These are phyloP conservation scores for Cephalopterus ornatus DNA, from an alignment of 2,113 vertebrate species.

Conservation along the genomic window DNA sequence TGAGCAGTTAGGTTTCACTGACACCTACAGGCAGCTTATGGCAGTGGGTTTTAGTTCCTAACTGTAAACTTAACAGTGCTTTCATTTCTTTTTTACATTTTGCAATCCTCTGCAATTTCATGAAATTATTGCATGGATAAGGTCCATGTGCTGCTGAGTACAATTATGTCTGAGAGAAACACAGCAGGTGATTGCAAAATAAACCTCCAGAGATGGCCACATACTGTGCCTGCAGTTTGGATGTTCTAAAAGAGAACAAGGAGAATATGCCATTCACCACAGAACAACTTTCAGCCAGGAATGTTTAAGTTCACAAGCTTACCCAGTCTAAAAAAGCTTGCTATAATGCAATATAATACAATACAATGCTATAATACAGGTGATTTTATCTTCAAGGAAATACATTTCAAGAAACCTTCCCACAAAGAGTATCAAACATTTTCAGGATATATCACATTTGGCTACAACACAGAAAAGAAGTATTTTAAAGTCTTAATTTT, in stretches of 20 bases:
- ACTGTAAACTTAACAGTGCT: neutral
- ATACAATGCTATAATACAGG: too few relatives aligned
- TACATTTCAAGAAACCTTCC: neutral
- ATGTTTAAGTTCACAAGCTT: neutral
- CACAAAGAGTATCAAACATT: neutral
- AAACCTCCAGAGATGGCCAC: neutral
- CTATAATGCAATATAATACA: neutral
- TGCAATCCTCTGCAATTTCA: neutral
- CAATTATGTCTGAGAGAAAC: neutral
- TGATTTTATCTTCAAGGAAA: neutral
- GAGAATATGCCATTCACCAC: neutral
- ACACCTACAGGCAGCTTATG: slow-evolving; percentile 21
- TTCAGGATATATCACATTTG: neutral
- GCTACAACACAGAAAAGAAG: neutral
- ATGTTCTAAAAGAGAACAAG: neutral
- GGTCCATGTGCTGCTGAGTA: neutral
- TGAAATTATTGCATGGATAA: neutral
- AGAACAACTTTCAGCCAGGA: neutral
- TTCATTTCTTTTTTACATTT: neutral
- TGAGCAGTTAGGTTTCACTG: neutral
- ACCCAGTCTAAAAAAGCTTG: neutral
- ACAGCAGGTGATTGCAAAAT: neutral
- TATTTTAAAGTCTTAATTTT: neutral
- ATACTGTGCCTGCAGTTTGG: neutral
- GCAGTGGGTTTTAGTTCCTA: neutral